These are phyloP conservation scores for Linurgus olivaceus DNA, from an alignment of 2,797 vertebrate genomes.

Conservation along the genomic window DNA sequence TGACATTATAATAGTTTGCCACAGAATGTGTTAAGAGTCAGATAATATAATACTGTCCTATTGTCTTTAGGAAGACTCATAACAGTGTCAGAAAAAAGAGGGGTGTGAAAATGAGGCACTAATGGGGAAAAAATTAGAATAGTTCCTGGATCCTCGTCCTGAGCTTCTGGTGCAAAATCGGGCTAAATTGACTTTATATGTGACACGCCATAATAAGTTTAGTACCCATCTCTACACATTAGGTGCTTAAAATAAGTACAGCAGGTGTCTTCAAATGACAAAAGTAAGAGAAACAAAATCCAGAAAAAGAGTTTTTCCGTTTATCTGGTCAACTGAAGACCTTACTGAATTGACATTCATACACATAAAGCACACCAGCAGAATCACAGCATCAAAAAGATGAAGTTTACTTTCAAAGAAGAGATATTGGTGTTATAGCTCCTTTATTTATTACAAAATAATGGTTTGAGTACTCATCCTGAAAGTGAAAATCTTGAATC, in stretches of 20 bases:
- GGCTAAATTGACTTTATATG: background rate
- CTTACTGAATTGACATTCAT: background rate
- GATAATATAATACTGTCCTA: background rate
- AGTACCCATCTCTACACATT: background rate
- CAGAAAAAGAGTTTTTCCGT: background rate
- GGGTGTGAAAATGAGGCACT: background rate
- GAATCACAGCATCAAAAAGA: background rate
- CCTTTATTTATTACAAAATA: background rate
- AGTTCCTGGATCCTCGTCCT: background rate
- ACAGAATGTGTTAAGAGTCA: accelerated
- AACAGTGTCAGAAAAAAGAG: background rate
- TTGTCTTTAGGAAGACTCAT: background rate
- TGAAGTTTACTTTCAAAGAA: background rate
- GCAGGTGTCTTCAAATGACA: background rate
- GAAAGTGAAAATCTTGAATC: background rate
- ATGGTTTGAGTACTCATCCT: accelerated
- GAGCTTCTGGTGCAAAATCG: background rate
- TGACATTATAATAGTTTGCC: accelerated
- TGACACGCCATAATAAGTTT: background rate
- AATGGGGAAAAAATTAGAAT: background rate
- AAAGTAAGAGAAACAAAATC: background rate
- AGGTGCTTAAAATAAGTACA: background rate
- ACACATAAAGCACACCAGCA: background rate
- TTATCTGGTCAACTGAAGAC: background rate
- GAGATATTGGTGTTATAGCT: background rate